phyloP scores from a whole-genome alignment of 2,888 invertebrate genomes.

The Ornithoptera priamus region DNA sequence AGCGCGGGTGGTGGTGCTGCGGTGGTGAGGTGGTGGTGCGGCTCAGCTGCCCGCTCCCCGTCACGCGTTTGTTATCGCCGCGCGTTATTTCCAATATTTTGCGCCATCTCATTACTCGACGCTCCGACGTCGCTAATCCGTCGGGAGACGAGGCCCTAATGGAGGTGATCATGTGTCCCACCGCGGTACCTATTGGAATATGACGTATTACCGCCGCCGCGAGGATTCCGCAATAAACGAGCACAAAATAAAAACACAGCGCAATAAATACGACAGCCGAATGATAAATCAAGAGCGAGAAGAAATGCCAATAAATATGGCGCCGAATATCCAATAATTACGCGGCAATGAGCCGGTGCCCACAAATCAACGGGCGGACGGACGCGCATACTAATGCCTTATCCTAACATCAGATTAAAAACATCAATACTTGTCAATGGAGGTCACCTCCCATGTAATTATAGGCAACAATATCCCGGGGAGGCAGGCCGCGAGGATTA shows the following conservation, averaged over 20 bases:
- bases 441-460: slow-evolving; percentile 79
- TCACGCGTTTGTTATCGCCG: slow-evolving; percentile 61
- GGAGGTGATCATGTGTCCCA: slow-evolving; percentile 76
- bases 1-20: slow-evolving; percentile 41
- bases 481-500: slow-evolving; percentile 72
- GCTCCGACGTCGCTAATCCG: slow-evolving; percentile 69
- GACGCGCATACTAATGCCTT: slow-evolving; percentile 76
- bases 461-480: slow-evolving; percentile 77
- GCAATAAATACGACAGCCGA: slow-evolving; percentile 55
- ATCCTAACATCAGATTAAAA: slow-evolving; percentile 80
- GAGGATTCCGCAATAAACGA: slow-evolving; percentile 69
- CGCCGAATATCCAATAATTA: slow-evolving; percentile 78
- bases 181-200: slow-evolving; percentile 73
- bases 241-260: slow-evolving; percentile 47
- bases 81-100: slow-evolving; percentile 73
- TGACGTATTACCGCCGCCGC: slow-evolving; percentile 72
- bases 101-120: slow-evolving; percentile 74
- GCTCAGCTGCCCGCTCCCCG: slow-evolving; percentile 59
- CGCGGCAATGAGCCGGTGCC: slow-evolving; percentile 73
- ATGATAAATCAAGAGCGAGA: slow-evolving; percentile 74
- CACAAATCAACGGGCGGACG: slow-evolving; percentile 71
- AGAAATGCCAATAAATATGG: slow-evolving; percentile 76
- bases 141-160: slow-evolving; percentile 72
- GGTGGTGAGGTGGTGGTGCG: slow-evolving; percentile 46
- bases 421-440: slow-evolving; percentile 80